Percentiles rank a stretch among this genome's conserved stretches.
These are phyloP conservation scores for Parapsyche elsis DNA, from an alignment of 1,140 invertebrate species.

Conservation along the genomic window DNA sequence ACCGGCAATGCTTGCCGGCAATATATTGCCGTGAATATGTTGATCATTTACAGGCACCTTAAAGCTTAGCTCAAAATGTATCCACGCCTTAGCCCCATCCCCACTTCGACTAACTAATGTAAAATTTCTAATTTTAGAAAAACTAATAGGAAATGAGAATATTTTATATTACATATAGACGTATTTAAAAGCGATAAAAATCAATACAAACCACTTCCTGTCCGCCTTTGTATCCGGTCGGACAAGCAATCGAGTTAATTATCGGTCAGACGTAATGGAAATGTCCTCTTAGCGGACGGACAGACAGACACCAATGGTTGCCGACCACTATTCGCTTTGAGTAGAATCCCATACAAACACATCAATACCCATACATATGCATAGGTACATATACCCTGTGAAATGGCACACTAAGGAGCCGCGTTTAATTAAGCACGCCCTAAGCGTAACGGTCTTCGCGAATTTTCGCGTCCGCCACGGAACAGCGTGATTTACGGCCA, in stretches of 20 bases:
- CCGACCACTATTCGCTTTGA: background rate
- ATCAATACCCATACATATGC: background rate
- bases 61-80: too few species aligned
- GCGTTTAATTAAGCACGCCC: background rate
- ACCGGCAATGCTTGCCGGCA: too few species aligned
- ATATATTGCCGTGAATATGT: too few species aligned
- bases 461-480: background rate
- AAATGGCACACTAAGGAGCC: background rate
- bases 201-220: background rate
- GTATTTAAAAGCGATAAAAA: background rate
- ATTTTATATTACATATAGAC: background rate
- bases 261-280: background rate
- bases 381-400: background rate
- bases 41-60: too few species aligned
- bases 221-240: background rate
- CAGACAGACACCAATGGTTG: background rate
- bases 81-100: too few species aligned
- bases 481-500: background rate
- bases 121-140: too few species aligned
- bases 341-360: background rate
- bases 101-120: too few species aligned
- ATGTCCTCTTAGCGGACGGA: background rate
- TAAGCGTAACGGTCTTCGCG: background rate
- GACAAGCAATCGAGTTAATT: background rate
- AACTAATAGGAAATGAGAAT: too few species aligned